Conservation (phyloP, 1,140 invertebrate species). For the Heliconius hermathena region DNA sequence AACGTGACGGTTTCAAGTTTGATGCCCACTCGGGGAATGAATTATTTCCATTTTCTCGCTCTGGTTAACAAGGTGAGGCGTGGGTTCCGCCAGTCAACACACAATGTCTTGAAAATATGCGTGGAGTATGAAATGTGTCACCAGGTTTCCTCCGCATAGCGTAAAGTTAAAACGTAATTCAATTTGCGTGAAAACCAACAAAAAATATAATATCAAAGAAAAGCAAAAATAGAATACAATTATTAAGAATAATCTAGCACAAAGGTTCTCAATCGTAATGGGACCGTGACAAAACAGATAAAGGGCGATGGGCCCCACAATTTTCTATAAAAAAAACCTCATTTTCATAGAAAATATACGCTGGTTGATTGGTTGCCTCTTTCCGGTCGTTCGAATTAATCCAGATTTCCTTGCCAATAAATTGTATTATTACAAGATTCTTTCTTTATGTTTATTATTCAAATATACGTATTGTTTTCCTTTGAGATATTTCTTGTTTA, state of each 20-base stretch:
- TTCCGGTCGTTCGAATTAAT: constrained; percentile 21
- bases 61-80: too few relatives aligned
- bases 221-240: background rate
- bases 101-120: too few relatives aligned
- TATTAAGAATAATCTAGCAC: background rate
- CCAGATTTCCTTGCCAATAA: constrained; percentile 27
- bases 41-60: too few relatives aligned
- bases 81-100: too few relatives aligned
- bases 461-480: constrained; percentile 29
- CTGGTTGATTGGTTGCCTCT: constrained; percentile 18
- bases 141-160: too few relatives aligned
- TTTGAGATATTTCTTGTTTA: background rate
- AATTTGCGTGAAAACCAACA: background rate
- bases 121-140: too few relatives aligned
- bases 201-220: background rate
- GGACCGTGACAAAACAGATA: constrained; percentile 5
- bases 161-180: too few relatives aligned
- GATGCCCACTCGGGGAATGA: too few relatives aligned
- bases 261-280: constrained; percentile 4
- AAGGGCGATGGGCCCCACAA: background rate
- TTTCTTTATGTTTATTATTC: constrained; percentile 22
- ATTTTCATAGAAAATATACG: constrained; percentile 23
- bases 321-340: background rate
- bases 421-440: constrained; percentile 26
- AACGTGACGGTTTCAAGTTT: too few relatives aligned